phyloP scores from a whole-genome alignment of 1,140 invertebrate genomes.

The Papilio polytes region DNA sequence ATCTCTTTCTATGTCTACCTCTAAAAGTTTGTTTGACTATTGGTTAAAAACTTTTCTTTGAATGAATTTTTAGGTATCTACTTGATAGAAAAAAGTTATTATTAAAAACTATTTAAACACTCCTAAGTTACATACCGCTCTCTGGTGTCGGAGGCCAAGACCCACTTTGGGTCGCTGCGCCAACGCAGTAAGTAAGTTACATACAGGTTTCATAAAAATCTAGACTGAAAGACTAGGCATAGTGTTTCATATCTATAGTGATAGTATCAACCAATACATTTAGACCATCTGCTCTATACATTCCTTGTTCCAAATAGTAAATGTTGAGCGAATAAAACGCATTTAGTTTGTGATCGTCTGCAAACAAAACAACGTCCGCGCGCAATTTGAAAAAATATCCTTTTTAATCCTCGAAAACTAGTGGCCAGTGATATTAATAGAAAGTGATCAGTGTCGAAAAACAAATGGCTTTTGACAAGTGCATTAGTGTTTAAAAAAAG shows the following conservation, averaged over 20 bases:
- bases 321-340: slow-evolving; percentile 55
- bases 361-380: slow-evolving; percentile 50
- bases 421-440: slow-evolving; percentile 1
- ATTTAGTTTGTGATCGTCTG: slow-evolving; percentile 59
- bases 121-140: too few species aligned
- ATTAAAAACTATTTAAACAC: too few species aligned
- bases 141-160: too few species aligned
- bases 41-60: too few species aligned
- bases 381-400: slow-evolving; percentile 41
- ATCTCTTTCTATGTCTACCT: too few species aligned
- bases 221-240: too few species aligned
- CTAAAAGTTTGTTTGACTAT: too few species aligned
- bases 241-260: not conserved
- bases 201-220: too few species aligned
- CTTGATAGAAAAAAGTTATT: too few species aligned
- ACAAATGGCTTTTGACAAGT: not conserved
- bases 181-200: too few species aligned
- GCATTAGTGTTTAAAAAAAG: not conserved
- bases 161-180: too few species aligned
- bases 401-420: not conserved
- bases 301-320: slow-evolving; percentile 42
- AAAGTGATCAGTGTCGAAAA: not conserved
- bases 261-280: slow-evolving; percentile 8
- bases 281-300: slow-evolving; percentile 33
- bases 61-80: too few species aligned